Percentiles rank a stretch among this genome's conserved stretches.
phyloP scores from a whole-genome alignment of 2,113 vertebrate species.

The Leptocoma aspasia region DNA sequence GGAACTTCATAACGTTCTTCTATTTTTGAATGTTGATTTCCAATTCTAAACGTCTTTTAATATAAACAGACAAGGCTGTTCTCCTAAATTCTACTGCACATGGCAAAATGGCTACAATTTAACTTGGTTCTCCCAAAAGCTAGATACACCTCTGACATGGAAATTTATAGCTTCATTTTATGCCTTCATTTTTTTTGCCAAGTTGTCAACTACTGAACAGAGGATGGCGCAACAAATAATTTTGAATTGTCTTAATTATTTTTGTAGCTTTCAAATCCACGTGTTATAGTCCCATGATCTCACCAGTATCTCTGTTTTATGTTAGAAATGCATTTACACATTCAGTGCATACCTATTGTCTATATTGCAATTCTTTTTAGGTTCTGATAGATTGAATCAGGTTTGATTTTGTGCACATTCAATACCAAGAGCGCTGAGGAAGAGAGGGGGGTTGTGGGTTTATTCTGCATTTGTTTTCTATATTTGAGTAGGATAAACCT shows the following conservation, averaged over 20 bases:
- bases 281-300: neutral
- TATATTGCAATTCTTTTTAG: neutral
- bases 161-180: neutral
- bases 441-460: neutral
- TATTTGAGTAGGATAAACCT: conserved; percentile 11
- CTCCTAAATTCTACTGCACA: neutral
- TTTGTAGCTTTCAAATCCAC: neutral
- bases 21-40: neutral
- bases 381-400: neutral
- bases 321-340: neutral
- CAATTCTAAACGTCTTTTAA: neutral
- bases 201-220: fast-evolving
- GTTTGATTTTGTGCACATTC: neutral
- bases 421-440: neutral
- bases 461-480: neutral
- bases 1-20: neutral
- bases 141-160: neutral
- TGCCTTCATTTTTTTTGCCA: neutral
- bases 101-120: neutral
- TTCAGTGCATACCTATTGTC: neutral
- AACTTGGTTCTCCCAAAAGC: neutral
- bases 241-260: neutral
- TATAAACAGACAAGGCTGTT: neutral
- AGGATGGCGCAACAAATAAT: neutral
- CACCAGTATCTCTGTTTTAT: neutral